Evolutionary conservation across 2,888 invertebrate genomes (phyloP), one percentile per base, ranked within the genome.

Genomic region (Leistus spinibarbis): DNA sequence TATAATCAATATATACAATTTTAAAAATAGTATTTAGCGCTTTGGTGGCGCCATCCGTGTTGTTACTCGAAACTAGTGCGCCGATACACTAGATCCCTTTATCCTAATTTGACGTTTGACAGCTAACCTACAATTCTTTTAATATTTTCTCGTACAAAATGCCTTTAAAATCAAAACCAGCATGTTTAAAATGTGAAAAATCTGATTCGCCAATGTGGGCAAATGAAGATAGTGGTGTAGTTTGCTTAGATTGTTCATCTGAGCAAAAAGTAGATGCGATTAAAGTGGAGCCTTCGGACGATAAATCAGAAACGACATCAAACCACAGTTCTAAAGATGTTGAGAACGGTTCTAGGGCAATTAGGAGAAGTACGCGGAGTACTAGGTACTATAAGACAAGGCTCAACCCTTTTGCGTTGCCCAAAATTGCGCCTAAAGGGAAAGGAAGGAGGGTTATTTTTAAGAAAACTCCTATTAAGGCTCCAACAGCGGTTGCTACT

Each of bases 401-500:
- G 78, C 78, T 84, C 62, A 87, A 86, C 79, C 86, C 86, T 0
- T 83, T 84, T 78, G 86, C 86, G 22, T 77, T 85, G n/a, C 84
- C 86, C 0, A 86, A 86, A 81, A 78, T 81, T 0, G 79, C 86
- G 2, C 87, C 90, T 0, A 89, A 93, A 82, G 94, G 94, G 0
- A 91, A 93, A 80, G 93, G 93, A 16, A 88, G 96, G 1, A 87
- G 96, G 77, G 90, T 91, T 69, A 89, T 95, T 75, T 93, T 94
- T 81, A 95, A 95, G 84, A 91, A 93, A 80, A 90, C 89, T 22
- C 94, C 95, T 0, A 88, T 93, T 2, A 95, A 94, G 84, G 93
- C 95, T 0, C 95, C 95, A 0, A 88, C 90, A 0, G 90, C 95
- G 9, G 93, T 94, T 16, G 93, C 95, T 0, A 94, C 95, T 19